A percentile compares a stretch with the other conserved stretches of the same genome.
Evolutionary conservation across 2,797 vertebrate genomes (phyloP).

Genomic region (Bradypodion pumilum): DNA sequence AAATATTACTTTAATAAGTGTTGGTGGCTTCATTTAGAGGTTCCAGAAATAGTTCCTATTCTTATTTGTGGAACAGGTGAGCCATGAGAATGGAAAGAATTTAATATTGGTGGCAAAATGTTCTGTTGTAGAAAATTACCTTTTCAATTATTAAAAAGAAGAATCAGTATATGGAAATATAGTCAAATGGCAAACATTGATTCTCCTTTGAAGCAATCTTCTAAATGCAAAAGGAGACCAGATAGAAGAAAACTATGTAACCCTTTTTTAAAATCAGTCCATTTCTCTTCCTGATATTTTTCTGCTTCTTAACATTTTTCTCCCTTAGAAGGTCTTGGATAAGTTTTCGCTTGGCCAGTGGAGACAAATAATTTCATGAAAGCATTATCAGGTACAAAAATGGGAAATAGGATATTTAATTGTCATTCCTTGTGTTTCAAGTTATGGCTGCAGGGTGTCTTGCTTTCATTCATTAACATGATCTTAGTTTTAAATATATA

Average conservation of each 20-base stretch:
- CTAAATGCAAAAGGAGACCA: conserved; percentile 24
- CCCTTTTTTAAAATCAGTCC: not conserved
- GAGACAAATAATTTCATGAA: conserved; percentile 12
- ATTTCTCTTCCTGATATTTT: not conserved
- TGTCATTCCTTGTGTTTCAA: not conserved
- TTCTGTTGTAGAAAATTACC: conserved; percentile 9
- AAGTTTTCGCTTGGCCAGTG: conserved; percentile 1
- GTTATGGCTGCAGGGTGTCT: not conserved
- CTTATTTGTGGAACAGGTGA: conserved; percentile 37
- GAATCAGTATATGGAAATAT: not conserved
- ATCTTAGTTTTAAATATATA: not conserved
- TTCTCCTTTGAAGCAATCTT: not conserved
- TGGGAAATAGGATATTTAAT: not conserved
- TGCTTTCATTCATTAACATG: not conserved
- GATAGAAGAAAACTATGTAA: not conserved
- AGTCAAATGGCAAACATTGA: not conserved
- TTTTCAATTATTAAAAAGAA: not conserved
- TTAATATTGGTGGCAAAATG: conserved; percentile 42
- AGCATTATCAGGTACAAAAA: not conserved
- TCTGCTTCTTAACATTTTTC: conserved; percentile 5
- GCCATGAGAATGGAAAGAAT: conserved; percentile 33
- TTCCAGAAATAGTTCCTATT: conserved; percentile 23
- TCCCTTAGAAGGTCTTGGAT: not conserved
- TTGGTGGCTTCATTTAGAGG: not conserved
- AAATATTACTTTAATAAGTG: conserved; percentile 41